These are phyloP conservation scores for Neoaliturus tenellus DNA, from an alignment of 2,888 invertebrate genomes.

Conservation along the genomic window DNA sequence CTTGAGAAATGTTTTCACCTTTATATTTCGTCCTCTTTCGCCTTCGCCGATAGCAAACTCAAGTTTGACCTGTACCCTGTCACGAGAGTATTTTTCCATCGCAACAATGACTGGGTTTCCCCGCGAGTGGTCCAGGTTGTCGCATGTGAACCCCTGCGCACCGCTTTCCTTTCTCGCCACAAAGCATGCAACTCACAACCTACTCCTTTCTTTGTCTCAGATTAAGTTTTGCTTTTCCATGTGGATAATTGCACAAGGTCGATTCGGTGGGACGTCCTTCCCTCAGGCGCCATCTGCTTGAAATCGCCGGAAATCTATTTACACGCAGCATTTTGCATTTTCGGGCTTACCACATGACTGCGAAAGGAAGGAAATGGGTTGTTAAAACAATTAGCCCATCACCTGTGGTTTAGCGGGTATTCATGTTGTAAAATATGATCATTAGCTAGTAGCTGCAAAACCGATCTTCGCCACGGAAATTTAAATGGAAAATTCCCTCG, in stretches of 20 bases:
- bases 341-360: background rate
- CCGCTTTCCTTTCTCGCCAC: background rate
- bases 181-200: background rate
- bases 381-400: background rate
- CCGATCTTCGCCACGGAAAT: too few relatives aligned
- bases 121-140: background rate
- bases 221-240: background rate
- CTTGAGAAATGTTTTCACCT: too few relatives aligned
- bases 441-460: too few relatives aligned
- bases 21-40: too few relatives aligned
- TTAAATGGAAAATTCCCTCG: too few relatives aligned
- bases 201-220: conserved; percentile 17
- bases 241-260: conserved; percentile 12
- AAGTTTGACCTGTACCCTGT: too few relatives aligned
- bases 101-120: background rate
- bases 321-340: conserved; percentile 6
- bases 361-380: background rate
- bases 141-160: background rate
- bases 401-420: background rate
- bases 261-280: background rate
- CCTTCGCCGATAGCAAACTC: too few relatives aligned
- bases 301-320: conserved; percentile 20
- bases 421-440: background rate
- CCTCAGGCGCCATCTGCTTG: background rate
- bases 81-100: conserved; percentile 14